Conservation (phyloP, 2,888 invertebrate species). For the Nasonovia ribisnigri region DNA sequence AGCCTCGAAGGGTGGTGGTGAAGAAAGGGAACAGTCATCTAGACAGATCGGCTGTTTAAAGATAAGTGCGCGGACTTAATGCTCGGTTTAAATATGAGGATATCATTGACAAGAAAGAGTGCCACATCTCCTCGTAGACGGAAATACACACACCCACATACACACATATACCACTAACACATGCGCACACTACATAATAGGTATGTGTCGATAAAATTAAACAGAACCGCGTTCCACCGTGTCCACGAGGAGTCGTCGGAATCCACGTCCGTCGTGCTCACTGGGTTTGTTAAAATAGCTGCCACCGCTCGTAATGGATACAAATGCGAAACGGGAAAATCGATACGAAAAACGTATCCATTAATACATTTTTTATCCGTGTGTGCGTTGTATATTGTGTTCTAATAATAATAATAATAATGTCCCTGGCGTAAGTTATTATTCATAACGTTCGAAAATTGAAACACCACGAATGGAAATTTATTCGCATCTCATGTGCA, state of each 20-base stretch:
- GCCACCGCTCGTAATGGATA: background rate
- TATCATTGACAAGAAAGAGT: conserved; percentile 23
- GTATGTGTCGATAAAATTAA: background rate
- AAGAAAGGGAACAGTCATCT: conserved; percentile 24
- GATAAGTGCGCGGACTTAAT: conserved; percentile 43
- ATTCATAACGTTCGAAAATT: conserved; percentile 38
- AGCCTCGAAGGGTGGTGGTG: background rate
- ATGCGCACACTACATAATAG: background rate
- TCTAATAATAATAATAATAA: background rate
- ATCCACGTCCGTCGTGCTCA: background rate
- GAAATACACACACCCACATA: background rate
- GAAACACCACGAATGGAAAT: background rate
- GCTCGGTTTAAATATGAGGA: conserved; percentile 41
- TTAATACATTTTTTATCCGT: background rate
- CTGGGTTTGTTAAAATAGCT: background rate
- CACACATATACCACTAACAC: background rate
- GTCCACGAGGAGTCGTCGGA: background rate
- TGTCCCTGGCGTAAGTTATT: conserved; percentile 16
- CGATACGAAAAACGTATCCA: background rate
- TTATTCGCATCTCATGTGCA: background rate
- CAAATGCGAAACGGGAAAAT: conserved; percentile 6
- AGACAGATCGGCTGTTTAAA: conserved; percentile 21
- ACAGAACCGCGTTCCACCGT: background rate
- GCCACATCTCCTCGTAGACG: background rate
- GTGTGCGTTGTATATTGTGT: background rate